Evolutionary conservation across 1,140 invertebrate species (phyloP), one percentile per base, ranked within the genome.

Genomic region (Aphelinus certus): DNA sequence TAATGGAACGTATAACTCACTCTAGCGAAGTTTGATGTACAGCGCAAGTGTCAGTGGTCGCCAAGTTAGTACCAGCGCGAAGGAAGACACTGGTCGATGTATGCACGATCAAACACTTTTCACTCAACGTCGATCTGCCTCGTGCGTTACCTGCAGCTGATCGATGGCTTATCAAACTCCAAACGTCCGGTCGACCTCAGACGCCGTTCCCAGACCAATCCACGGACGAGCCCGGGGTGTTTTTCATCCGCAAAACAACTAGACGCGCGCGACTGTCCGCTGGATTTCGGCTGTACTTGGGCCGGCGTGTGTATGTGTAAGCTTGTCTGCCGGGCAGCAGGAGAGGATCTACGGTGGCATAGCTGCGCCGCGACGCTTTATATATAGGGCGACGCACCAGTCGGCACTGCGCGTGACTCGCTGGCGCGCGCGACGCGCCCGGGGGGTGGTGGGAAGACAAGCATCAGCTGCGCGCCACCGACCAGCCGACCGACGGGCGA

Each of bases 291-390:
- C 26, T 26, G 26, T 26, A 26, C 26, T 26, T 26, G 26, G 26
- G 26, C 26, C 26, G 26, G 26, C 26, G 26, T 26, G 26, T 26
- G 43, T 3, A 45, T 45, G 45, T 58, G 56, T 58, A 58, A 2
- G 7, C n/a, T 1, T 7, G 47, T 3, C 9, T 64, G 2, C 3
- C n/a, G n/a, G 43, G 3, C 7, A 9, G 58, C 7, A 26, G 26
- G 3, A 60, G 3, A 56, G 58, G 10, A 53, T 49, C 51, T 43
- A 56, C 58, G 64, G 9, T 60, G 48, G 0, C 49, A 56, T 55
- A 45, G 3, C 60, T 7, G 58, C 58, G 58, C 43, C 7, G 4
- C 49, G 49, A 43, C 58, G 72, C 72, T 66, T 74, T 74, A 74
- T 74, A 26, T 26, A 74, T 74, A 69, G 65, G 72, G 56, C 26